Evolutionary conservation across 2,113 vertebrate genomes (phyloP).

Genomic region (Eclectus roratus): DNA sequence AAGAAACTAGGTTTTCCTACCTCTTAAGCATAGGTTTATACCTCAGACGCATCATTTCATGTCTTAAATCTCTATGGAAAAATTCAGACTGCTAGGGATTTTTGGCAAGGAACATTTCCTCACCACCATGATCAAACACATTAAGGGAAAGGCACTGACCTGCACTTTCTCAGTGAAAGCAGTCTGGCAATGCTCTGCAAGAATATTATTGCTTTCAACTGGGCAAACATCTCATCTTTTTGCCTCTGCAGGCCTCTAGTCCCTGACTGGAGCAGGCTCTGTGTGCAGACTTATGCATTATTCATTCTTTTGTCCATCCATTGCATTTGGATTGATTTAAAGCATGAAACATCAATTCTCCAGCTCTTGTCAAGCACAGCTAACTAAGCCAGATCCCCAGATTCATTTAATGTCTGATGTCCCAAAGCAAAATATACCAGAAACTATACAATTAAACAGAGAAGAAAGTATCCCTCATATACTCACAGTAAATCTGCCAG

Average conservation of each 20-base stretch:
- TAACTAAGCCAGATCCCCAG: neutral
- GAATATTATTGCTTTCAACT: neutral
- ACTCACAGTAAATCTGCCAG: constrained; percentile 87
- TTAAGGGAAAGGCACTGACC: neutral
- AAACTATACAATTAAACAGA: neutral
- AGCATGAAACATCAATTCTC: neutral
- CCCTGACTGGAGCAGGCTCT: neutral
- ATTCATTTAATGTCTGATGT: neutral
- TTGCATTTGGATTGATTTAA: neutral
- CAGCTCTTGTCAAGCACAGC: neutral
- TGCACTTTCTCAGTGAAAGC: neutral
- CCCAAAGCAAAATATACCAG: neutral
- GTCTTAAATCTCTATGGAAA: neutral
- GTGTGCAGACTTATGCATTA: neutral
- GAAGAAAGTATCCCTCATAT: neutral
- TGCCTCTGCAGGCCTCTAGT: neutral
- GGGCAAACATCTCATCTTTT: neutral
- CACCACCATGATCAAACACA: neutral
- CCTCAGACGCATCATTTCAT: neutral
- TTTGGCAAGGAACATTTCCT: neutral
- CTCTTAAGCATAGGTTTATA: neutral
- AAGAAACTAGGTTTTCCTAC: neutral
- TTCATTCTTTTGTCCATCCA: neutral
- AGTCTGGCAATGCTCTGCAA: neutral
- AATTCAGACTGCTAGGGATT: neutral